phyloP scores from a whole-genome alignment of 2,113 vertebrate genomes.

The Saguinus midas region DNA sequence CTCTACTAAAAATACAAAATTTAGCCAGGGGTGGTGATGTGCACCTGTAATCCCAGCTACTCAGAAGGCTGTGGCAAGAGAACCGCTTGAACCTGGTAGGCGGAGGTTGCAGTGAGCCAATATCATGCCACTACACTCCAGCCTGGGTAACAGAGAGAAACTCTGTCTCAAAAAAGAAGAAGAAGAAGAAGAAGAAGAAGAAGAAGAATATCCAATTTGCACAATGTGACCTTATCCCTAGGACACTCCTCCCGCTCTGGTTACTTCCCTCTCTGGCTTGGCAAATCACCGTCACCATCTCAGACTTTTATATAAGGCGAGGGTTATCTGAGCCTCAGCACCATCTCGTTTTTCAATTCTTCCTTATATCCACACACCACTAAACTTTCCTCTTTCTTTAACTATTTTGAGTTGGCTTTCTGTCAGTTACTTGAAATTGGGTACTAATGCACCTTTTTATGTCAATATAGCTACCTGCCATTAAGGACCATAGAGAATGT shows the following conservation, averaged over 20 bases:
- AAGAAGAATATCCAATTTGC: not conserved
- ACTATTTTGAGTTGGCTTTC: not conserved
- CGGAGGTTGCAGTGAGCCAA: too few relatives aligned
- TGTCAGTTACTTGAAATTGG: not conserved
- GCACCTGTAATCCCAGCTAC: too few relatives aligned
- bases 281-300: not conserved
- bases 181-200: not conserved
- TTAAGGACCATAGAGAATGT: not conserved
- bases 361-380: not conserved
- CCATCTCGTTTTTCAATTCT: not conserved
- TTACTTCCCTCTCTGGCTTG: not conserved
- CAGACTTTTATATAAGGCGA: not conserved
- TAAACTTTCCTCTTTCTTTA: not conserved
- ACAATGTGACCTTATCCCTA: not conserved
- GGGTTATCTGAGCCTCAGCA: not conserved
- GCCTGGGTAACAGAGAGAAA: too few relatives aligned
- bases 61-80: too few relatives aligned
- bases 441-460: not conserved
- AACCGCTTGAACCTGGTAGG: too few relatives aligned
- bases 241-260: too few relatives aligned
- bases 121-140: too few relatives aligned
- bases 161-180: too few relatives aligned
- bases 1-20: too few relatives aligned
- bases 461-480: not conserved
- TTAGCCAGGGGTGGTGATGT: too few relatives aligned